Evolutionary conservation across 1,140 invertebrate genomes (phyloP).

Genomic region (Anastatus disparis): DNA sequence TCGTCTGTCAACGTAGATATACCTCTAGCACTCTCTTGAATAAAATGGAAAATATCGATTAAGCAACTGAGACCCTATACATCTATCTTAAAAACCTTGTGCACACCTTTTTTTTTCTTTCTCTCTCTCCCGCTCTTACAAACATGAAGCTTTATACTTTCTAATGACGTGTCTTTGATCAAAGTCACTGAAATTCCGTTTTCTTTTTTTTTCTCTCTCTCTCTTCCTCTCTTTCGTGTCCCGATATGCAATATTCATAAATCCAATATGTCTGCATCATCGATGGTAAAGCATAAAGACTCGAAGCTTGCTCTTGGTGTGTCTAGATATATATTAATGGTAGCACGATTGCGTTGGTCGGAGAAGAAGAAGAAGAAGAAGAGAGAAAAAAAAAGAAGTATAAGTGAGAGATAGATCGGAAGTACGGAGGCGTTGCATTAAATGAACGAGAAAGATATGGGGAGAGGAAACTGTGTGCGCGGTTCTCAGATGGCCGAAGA

Average conservation of each 20-base stretch:
- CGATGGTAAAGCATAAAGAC: conserved; percentile 41
- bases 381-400: background rate
- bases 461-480: too few species aligned
- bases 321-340: conserved; percentile 24
- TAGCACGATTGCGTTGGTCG: background rate
- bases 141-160: conserved; percentile 42
- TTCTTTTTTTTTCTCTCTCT: too few species aligned
- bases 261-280: conserved; percentile 51
- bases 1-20: too few species aligned
- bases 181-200: conserved; percentile 34
- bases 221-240: too few species aligned
- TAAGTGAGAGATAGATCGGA: background rate
- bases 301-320: background rate
- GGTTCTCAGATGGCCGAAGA: too few species aligned
- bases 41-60: conserved; percentile 49
- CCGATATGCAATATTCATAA: conserved; percentile 55
- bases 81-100: too few species aligned
- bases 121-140: conserved; percentile 3
- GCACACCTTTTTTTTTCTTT: too few species aligned
- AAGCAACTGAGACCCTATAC: conserved; percentile 16
- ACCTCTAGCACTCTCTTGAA: too few species aligned
- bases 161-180: conserved; percentile 42
- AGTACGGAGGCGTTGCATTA: too few species aligned
- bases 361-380: background rate
- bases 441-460: too few species aligned